Percentiles rank a stretch among this genome's conserved stretches.
Conservation (phyloP, 35 echinoderm and acorn worm genomes). For the Hemicentrotus pulcherrimus region DNA sequence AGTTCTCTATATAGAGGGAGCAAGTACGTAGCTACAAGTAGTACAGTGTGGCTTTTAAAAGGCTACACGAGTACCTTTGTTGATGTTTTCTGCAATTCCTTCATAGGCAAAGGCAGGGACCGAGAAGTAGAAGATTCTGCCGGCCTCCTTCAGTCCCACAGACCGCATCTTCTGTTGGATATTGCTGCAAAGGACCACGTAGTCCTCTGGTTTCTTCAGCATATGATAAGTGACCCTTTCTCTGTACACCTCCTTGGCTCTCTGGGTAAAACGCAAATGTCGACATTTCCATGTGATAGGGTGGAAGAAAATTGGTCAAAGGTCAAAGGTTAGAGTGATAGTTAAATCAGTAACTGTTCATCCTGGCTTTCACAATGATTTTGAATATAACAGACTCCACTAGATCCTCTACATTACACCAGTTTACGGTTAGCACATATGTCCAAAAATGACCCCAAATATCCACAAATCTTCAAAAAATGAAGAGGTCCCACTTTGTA, state of each 20-base stretch:
- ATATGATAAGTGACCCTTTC: constrained; percentile 36
- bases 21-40: too few species aligned
- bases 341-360: too few species aligned
- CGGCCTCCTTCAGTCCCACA: constrained; percentile 60
- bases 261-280: background rate
- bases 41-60: background rate
- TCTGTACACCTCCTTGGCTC: background rate
- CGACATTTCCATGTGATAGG: background rate
- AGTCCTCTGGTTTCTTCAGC: constrained; percentile 75
- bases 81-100: constrained; percentile 75
- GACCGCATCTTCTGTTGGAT: constrained; percentile 20
- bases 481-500: too few species aligned
- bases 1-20: too few species aligned
- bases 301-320: too few species aligned
- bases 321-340: too few species aligned
- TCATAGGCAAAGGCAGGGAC: constrained; percentile 94
- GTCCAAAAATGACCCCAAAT: too few species aligned
- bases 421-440: too few species aligned
- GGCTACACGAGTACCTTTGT: constrained; percentile 48
- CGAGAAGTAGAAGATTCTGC: constrained; percentile 82
- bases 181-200: constrained; percentile 50
- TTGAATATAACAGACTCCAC: too few species aligned
- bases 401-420: too few species aligned
- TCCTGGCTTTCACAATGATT: too few species aligned
- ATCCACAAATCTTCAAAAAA: too few species aligned